phyloP scores from a whole-genome alignment of 1,140 invertebrate genomes.

The Lamellibrachia luymesi region DNA sequence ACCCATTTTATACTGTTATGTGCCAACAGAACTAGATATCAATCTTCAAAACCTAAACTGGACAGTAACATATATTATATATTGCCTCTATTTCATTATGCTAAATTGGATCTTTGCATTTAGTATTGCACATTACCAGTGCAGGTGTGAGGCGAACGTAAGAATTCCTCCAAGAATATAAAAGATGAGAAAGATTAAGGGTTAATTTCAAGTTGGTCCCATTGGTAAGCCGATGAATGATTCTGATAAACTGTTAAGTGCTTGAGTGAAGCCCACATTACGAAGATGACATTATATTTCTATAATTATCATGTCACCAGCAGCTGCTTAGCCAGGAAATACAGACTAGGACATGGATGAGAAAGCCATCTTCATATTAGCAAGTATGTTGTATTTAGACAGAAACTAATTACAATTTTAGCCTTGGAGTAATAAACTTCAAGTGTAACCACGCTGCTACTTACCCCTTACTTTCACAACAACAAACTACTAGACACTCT shows the following conservation, averaged over 20 bases:
- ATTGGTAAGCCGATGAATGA: neutral
- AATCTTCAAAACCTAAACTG: neutral
- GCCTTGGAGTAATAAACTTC: neutral
- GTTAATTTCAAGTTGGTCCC: neutral
- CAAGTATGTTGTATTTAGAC: no score
- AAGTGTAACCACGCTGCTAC: neutral
- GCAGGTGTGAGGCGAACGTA: neutral
- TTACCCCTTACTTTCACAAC: neutral
- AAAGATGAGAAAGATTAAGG: neutral
- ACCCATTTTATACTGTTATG: neutral
- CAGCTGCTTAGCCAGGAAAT: no score
- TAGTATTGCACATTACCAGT: neutral
- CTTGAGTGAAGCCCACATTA: no score
- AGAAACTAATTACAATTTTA: no score
- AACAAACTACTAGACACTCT: no score
- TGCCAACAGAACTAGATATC: neutral
- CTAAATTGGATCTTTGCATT: neutral
- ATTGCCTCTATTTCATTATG: neutral
- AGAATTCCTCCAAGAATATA: neutral
- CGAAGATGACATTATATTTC: no score
- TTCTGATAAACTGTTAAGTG: no score
- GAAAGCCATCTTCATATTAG: neutral
- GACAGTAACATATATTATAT: neutral
- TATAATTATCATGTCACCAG: no score
- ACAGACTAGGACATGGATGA: neutral